These are phyloP conservation scores for Aix galericulata DNA, from an alignment of 2,113 vertebrate species.

Conservation along the genomic window DNA sequence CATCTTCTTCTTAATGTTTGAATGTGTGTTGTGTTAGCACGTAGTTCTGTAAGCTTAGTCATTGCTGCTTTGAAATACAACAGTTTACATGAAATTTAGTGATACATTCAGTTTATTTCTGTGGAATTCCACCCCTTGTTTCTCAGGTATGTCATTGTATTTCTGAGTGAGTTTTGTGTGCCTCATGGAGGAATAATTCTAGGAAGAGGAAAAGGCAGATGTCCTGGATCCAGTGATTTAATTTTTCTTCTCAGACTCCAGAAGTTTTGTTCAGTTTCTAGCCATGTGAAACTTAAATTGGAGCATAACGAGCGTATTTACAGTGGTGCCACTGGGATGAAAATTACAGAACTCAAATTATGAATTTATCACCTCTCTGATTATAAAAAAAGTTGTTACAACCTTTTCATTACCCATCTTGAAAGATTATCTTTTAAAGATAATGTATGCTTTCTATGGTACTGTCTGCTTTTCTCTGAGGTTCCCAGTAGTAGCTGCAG, in stretches of 20 bases:
- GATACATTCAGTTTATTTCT: neutral
- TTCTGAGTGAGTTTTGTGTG: neutral
- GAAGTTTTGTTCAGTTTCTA: neutral
- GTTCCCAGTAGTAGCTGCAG: neutral
- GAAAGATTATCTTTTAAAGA: neutral
- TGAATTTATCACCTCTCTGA: neutral
- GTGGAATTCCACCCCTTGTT: neutral
- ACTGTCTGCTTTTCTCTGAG: neutral
- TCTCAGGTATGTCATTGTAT: neutral
- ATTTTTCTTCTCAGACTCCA: neutral
- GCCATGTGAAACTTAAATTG: neutral
- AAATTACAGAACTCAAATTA: neutral
- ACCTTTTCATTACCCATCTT: neutral
- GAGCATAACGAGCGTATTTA: neutral
- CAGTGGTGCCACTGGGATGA: neutral
- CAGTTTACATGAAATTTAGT: neutral
- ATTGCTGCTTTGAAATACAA: neutral
- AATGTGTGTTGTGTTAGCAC: neutral
- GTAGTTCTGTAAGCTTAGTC: neutral
- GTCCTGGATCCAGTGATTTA: neutral
- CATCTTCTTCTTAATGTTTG: neutral
- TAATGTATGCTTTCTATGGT: neutral
- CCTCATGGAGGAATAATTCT: neutral
- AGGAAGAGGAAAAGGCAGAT: constrained; percentile 17
- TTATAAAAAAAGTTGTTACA: neutral